Evolutionary conservation across 2,113 vertebrate species (phyloP), one percentile per base, ranked within the genome.

Genomic region (Saccopteryx leptura): DNA sequence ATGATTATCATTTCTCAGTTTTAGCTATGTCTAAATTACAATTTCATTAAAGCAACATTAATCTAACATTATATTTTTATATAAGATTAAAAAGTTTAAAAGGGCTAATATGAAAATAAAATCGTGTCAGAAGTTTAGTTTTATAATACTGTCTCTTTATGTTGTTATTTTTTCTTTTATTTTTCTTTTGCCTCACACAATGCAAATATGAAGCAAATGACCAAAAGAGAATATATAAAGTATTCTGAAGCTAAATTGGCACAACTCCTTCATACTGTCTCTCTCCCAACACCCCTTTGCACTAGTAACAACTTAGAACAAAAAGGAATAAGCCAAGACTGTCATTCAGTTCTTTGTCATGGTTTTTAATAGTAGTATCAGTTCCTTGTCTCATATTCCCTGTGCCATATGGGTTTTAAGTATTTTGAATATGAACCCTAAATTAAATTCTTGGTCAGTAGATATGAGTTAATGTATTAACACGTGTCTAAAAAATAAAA

Each of bases 391-490:
- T 80, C 19, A 33, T 31, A 90, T 79, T 83, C 23, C 39, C 52
- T 87, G 72, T 50, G 66, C 21, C 19, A 21, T 28, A 1, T 17
- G 39, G 24, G 13, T 79, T 56, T 93, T 74, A 61, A 92, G 76
- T 58, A 89, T 65, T 95, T 86, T 78, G 46, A 90, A 83, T 76
- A 91, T 83, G 60, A 90, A 84, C 10, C 28, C 15, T 84, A 84
- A 15, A 75, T 94, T 72, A 75, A 88, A 84, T 83, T 69, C 46
- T 46, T 90, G 21, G 56, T 90, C 28, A 68, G 39, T 28, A 87
- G n/a, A 21, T 63, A 63, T 7, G 19, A 93, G 31, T 50, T 90
- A 76, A 69, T 46, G 65, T 78, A n/a, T 65, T 85, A 71, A 71
- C 69, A 89, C 21, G 23, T 79, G 9, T 81, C n/a, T 76, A 18